Evolutionary conservation across 1,140 invertebrate species (phyloP), one percentile per base, ranked within the genome.

Genomic region (Pogonomyrmex californicus): DNA sequence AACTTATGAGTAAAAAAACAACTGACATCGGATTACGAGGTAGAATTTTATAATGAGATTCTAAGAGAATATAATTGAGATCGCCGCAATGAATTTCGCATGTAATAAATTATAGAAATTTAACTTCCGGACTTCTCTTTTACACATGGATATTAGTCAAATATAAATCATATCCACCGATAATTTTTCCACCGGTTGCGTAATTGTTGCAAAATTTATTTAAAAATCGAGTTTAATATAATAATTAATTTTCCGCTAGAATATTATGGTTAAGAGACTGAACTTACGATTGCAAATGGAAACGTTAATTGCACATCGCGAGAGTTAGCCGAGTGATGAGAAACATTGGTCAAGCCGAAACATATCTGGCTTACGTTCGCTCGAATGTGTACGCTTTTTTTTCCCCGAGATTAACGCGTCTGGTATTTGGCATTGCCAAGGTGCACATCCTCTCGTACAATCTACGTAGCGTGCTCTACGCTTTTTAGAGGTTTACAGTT

Each of bases 131-230:
- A 71, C 17, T 73, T 58, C 23, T 58, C 70, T n/a, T 60, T 73
- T 83, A 14, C 38, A 75, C 12, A 33, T n/a, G 30, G 12, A 75
- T 56, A 23, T 75, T 83, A 83, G 75, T 83, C 75, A 60, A 73
- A 38, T 62, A 62, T 73, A 4, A 33, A 62, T 62, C n/a, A 10
- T 73, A 49, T 10, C 1, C 30, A 14, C 9, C 6, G 5, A 68
- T 30, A 33, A 54, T 33, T 30, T 17, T 47, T 82, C 41, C n/a
- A 44, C 23, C 3, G 49, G 14, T 68, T 44, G 36, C 14, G 17
- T 14, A 36, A 82, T 71, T 44, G 17, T 56, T 56, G 1, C 5
- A 47, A 5, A 41, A 68, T 68, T 17, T 4, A 54, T 68, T 68
- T 38, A 10, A 9, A 68, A 81, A 44, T 6, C 23, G 17, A 36